phyloP scores from a whole-genome alignment of 2,113 vertebrate genomes.

The Pachypanchax playfairii region DNA sequence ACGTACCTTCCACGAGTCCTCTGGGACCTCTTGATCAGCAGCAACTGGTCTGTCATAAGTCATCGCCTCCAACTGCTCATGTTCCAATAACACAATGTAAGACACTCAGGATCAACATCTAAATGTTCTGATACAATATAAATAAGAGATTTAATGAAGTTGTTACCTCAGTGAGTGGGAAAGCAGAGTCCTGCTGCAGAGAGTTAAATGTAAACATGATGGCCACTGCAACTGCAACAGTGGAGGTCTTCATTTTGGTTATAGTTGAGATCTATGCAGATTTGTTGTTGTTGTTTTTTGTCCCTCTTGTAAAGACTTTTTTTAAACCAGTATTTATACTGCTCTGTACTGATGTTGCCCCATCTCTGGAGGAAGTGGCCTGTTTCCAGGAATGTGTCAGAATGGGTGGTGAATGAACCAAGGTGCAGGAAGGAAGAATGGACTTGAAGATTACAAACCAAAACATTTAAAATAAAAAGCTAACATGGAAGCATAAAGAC shows the following conservation, averaged over 20 bases:
- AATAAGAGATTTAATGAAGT: neutral
- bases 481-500: too few relatives aligned
- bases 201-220: constrained; percentile 46
- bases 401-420: too few relatives aligned
- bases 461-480: too few relatives aligned
- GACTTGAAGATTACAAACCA: too few relatives aligned
- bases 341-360: neutral
- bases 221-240: constrained; percentile 40
- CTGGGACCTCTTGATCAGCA: constrained; percentile 11
- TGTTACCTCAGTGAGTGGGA: constrained; percentile 54
- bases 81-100: constrained; percentile 25
- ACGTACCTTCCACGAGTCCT: constrained; percentile 46
- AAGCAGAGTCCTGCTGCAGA: constrained; percentile 39
- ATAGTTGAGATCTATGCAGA: neutral
- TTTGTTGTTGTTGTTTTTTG: too few relatives aligned
- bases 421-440: too few relatives aligned
- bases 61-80: neutral
- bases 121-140: neutral
- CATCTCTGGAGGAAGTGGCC: too few relatives aligned
- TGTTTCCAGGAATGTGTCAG: too few relatives aligned
- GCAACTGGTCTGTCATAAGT: constrained; percentile 6
- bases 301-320: too few relatives aligned
- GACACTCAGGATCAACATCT: neutral
- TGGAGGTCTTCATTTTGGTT: constrained; percentile 38
- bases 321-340: constrained; percentile 29